Percentiles rank a stretch among this genome's conserved stretches.
Evolutionary conservation across 2,113 vertebrate genomes (phyloP).

Genomic region (Indicator indicator): DNA sequence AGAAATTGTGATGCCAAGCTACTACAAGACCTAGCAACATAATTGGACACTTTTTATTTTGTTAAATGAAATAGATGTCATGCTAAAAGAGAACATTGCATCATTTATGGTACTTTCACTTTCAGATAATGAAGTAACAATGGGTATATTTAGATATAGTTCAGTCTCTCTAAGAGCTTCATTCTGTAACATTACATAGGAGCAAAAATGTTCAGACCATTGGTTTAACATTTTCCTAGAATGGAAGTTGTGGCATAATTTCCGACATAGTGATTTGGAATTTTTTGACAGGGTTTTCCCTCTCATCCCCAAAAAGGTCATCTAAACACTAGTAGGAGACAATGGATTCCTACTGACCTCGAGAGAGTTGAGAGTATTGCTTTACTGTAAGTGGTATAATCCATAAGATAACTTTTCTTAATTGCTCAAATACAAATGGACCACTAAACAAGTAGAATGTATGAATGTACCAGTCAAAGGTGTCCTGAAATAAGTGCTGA

Average conservation of each 20-base stretch:
- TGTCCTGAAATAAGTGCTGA: not conserved
- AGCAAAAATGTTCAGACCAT: not conserved
- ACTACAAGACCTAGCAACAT: not conserved
- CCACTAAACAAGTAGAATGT: not conserved
- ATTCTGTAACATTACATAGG: not conserved
- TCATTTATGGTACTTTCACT: not conserved
- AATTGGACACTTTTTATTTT: not conserved
- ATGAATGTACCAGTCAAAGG: not conserved
- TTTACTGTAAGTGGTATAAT: not conserved
- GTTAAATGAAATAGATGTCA: not conserved
- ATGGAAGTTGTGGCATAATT: not conserved
- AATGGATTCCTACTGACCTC: not conserved
- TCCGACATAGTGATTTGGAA: rapidly evolving
- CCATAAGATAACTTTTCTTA: not conserved
- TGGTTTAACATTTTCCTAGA: not conserved
- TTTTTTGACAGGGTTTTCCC: not conserved
- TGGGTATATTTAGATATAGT: not conserved
- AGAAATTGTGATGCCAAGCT: not conserved
- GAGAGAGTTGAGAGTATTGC: not conserved
- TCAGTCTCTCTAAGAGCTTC: not conserved
- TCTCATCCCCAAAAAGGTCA: not conserved
- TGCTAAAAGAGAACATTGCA: not conserved
- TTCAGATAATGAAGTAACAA: not conserved
- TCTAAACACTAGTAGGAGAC: not conserved
- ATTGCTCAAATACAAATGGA: not conserved